phyloP scores from a whole-genome alignment of 2,113 vertebrate species.

The Reinhardtius hippoglossoides region DNA sequence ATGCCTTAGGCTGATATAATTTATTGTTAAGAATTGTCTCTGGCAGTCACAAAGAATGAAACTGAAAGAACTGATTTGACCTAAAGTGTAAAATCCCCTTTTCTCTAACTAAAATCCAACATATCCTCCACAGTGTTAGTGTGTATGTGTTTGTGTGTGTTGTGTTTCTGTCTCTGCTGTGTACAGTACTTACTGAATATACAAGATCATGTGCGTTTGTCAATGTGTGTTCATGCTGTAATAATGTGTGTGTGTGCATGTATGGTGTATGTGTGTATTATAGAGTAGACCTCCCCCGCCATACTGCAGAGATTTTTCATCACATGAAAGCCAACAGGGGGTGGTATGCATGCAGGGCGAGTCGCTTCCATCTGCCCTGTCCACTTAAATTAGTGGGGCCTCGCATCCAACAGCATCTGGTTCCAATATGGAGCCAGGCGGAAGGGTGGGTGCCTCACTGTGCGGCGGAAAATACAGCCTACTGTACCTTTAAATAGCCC shows the following conservation, averaged over 20 bases:
- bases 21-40: not conserved
- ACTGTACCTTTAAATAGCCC: slow-evolving; percentile 88
- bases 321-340: slow-evolving; percentile 85
- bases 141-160: not conserved
- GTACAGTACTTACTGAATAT: slow-evolving; percentile 23
- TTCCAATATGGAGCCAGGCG: slow-evolving; percentile 86
- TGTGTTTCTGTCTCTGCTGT: slow-evolving; percentile 24
- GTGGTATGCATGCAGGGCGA: slow-evolving; percentile 83
- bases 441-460: slow-evolving; percentile 86
- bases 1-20: not conserved
- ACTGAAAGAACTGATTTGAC: not conserved
- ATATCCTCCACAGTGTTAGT: slow-evolving; percentile 9
- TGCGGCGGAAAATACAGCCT: slow-evolving; percentile 87
- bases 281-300: slow-evolving; percentile 60
- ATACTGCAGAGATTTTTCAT: slow-evolving; percentile 77
- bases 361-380: slow-evolving; percentile 84
- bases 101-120: not conserved
- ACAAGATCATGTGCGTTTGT: slow-evolving; percentile 16
- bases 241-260: slow-evolving; percentile 13
- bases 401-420: slow-evolving; percentile 87
- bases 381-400: slow-evolving; percentile 85
- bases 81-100: not conserved
- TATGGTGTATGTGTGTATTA: slow-evolving; percentile 41
- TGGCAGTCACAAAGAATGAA: not conserved
- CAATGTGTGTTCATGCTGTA: slow-evolving; percentile 8